phyloP scores from a whole-genome alignment of 2,113 vertebrate genomes.

The Paraplagusia blochii region DNA sequence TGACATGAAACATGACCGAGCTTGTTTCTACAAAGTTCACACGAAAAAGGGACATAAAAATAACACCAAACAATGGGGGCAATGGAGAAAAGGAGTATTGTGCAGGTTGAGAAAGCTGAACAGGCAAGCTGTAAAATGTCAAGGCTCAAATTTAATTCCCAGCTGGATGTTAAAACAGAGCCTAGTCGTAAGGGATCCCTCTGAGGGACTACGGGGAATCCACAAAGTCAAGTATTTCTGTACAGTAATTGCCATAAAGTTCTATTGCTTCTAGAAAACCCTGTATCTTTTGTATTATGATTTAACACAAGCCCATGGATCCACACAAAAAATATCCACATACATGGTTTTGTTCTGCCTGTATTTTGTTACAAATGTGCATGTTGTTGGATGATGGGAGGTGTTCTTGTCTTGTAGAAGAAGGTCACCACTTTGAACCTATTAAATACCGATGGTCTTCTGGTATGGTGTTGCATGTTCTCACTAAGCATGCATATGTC shows the following conservation, averaged over 20 bases:
- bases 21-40: background rate
- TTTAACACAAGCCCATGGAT: background rate
- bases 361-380: background rate
- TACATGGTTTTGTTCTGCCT: too few relatives aligned
- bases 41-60: background rate
- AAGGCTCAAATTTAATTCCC: slow-evolving; percentile 3
- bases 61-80: background rate
- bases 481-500: too few relatives aligned
- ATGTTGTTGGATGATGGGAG: too few relatives aligned
- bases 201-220: slow-evolving; percentile 1
- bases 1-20: background rate
- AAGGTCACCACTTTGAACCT: too few relatives aligned
- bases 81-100: background rate
- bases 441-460: too few relatives aligned
- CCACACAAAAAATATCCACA: too few relatives aligned
- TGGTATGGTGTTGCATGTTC: too few relatives aligned
- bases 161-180: slow-evolving; percentile 5
- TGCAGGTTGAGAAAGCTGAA: background rate
- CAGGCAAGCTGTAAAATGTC: slow-evolving; percentile 5
- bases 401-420: too few relatives aligned
- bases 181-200: background rate
- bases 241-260: background rate
- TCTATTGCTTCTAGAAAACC: background rate
- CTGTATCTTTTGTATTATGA: background rate
- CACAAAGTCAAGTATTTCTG: background rate